Evolutionary conservation across 2,797 vertebrate species (phyloP), one percentile per base, ranked within the genome.

Genomic region (Acanthopagrus latus): DNA sequence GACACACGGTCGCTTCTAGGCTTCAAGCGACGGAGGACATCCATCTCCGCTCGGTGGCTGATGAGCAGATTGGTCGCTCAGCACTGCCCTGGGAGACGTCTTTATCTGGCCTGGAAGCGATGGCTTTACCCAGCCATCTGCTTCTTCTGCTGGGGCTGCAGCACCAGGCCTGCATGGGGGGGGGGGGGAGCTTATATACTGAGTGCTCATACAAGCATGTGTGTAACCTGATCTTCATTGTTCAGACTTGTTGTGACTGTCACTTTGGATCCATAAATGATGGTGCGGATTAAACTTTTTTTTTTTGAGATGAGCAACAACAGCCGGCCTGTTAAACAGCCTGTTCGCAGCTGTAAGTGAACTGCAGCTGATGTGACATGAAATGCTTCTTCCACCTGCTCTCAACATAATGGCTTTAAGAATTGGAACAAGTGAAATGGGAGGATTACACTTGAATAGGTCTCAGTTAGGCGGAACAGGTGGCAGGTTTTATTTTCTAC

Each of bases 111-210:
- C 86, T 86, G 79, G 86, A 91, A 88, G 79, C 67, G 11, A 59
- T 65, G 81, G 77, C 80, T 92, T 85, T 83, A 84, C 63, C 48
- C 73, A 1, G 79, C 93, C 94, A 94, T 94, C 94, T 94, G 93
- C 87, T 7, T 10, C 9, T 86, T 71, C 66, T 66, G 55, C 29
- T 14, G 33, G 9, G 65, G 12, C 67, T 20, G 41, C 69, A 38
- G 44, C 69, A 43, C 8, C 55, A 44, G 64, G 68, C 50, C 51
- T 58, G 65, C 25, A 56, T 10, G 62, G 16, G 64, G 67, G 23
- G 80, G 68, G 7, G 5, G 71, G n/a, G 9, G 0, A 43, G 60
- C 14, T 60, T 33, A 55, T 25, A 13, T n/a, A 20, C 5, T 4
- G 38, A n/a, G 41, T 21, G 11, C 62, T 41, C 1, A 38, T 54